phyloP scores from a whole-genome alignment of 2,113 vertebrate genomes.

The human (Homo sapiens) region GRCh38 chr9:119992501-119993000 shows the following conservation, averaged over 20 bases:
- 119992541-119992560: too few relatives aligned
- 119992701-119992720: neutral
- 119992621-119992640: neutral
- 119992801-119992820: neutral
- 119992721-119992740: neutral
- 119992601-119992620: neutral
- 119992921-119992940: neutral
- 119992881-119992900: neutral
- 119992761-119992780: neutral
- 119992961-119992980: neutral
- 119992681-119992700: neutral
- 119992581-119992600: neutral
- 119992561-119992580: neutral
- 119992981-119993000: accelerated
- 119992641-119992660: neutral
- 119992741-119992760: neutral
- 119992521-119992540: neutral
- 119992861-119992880: neutral
- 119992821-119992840: neutral
- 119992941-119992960: neutral
- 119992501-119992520: neutral
- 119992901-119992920: too few relatives aligned
- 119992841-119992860: neutral
- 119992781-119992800: neutral
- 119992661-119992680: neutral